Evolutionary conservation across 2,113 vertebrate species (phyloP).

Genomic region (Xenopus borealis): DNA sequence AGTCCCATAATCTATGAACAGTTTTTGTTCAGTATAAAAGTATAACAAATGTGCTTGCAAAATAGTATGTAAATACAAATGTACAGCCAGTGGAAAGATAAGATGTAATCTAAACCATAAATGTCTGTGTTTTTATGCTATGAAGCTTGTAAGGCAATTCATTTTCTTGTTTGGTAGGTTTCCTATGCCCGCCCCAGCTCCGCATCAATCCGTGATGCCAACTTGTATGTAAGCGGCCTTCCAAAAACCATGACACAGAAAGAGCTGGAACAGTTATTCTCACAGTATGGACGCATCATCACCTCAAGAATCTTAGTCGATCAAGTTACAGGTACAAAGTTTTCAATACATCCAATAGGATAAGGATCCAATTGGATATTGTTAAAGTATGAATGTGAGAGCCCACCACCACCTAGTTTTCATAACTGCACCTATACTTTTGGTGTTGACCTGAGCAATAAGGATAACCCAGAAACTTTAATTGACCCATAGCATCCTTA

Average conservation of each 20-base stretch:
- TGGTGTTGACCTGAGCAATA: neutral
- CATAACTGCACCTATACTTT: too few relatives aligned
- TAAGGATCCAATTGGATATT: too few relatives aligned
- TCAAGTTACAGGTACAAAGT: slow-evolving; percentile 92
- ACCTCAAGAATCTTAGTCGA: slow-evolving; percentile 98
- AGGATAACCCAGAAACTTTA: too few relatives aligned
- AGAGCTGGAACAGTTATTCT: slow-evolving; percentile 98
- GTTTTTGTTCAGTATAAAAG: too few relatives aligned
- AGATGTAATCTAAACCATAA: too few relatives aligned
- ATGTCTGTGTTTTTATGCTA: neutral
- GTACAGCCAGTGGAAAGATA: too few relatives aligned
- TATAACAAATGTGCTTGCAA: too few relatives aligned
- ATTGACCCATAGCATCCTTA: too few relatives aligned
- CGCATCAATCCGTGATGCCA: slow-evolving; percentile 97
- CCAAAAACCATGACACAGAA: slow-evolving; percentile 99
- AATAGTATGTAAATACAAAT: too few relatives aligned
- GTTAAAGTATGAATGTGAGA: too few relatives aligned
- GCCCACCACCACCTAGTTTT: neutral
- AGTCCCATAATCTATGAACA: too few relatives aligned
- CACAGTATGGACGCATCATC: slow-evolving; percentile 98
- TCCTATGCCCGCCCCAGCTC: slow-evolving; percentile 97
- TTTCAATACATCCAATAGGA: too few relatives aligned
- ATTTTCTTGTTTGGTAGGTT: slow-evolving; percentile 67
- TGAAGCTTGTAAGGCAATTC: neutral
- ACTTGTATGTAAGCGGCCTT: slow-evolving; percentile 97